Percentiles rank a stretch among this genome's conserved stretches.
Conservation (phyloP, 2,888 invertebrate genomes). For the Mesorhabditis belari region DNA sequence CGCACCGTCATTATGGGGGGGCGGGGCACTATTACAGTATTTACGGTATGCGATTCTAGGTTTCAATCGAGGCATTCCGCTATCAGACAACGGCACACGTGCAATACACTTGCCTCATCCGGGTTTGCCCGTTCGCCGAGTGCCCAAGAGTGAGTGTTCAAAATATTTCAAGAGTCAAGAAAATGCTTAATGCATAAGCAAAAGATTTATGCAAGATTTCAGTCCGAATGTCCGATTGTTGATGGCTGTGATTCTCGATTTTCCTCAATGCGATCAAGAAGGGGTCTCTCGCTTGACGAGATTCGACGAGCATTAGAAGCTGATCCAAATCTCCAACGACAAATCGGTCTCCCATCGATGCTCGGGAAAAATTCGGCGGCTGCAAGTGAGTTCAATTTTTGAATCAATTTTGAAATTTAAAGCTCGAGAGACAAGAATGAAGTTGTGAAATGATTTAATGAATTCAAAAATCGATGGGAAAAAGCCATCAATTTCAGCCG, state of each 20-base stretch:
- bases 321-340: slow-evolving; percentile 42
- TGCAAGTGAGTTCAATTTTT: neutral
- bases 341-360: slow-evolving; percentile 30
- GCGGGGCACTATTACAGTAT: too few relatives aligned
- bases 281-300: slow-evolving; percentile 26
- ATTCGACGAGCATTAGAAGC: slow-evolving; percentile 38
- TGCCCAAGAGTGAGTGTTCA: slow-evolving; percentile 37
- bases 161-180: slow-evolving; percentile 1
- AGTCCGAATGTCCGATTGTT: slow-evolving; percentile 41
- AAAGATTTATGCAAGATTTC: too few relatives aligned
- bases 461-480: too few relatives aligned
- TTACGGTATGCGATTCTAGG: slow-evolving; percentile 14
- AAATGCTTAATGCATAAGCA: too few relatives aligned
- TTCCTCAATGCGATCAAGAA: slow-evolving; percentile 9
- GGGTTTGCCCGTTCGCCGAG: slow-evolving; percentile 49
- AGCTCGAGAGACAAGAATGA: neutral
- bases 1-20: too few relatives aligned
- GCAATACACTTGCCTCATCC: slow-evolving; percentile 50
- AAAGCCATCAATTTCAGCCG: slow-evolving; percentile 23
- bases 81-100: slow-evolving; percentile 53
- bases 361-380: neutral
- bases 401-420: neutral
- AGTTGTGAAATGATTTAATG: too few relatives aligned
- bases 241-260: slow-evolving; percentile 44
- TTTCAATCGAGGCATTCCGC: slow-evolving; percentile 52